phyloP scores from a whole-genome alignment of 2,113 vertebrate genomes.

The Anser brachyrhynchus region DNA sequence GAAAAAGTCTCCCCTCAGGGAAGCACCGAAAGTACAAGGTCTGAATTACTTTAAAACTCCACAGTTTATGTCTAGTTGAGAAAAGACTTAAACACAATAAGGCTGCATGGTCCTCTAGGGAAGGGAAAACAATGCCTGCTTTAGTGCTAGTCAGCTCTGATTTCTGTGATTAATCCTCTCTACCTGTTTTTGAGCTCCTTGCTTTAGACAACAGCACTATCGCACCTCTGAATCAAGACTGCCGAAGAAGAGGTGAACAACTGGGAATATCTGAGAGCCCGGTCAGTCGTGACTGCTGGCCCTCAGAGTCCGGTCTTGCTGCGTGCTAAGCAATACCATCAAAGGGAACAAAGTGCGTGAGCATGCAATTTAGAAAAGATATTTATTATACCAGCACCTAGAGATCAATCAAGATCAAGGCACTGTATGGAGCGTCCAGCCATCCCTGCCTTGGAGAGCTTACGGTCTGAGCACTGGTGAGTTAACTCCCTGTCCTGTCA shows the following conservation, averaged over 20 bases:
- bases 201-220: background rate
- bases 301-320: background rate
- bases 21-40: background rate
- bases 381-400: background rate
- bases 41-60: background rate
- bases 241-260: background rate
- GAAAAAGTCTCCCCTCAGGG: background rate
- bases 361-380: background rate
- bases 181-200: background rate
- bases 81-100: background rate
- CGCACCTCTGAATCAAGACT: fast-evolving
- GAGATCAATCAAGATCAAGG: background rate
- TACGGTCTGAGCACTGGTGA: background rate
- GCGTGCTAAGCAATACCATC: background rate
- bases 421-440: background rate
- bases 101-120: background rate
- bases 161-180: background rate
- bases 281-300: background rate
- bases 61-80: background rate
- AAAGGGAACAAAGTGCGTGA: background rate
- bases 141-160: background rate
- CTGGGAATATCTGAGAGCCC: background rate
- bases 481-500: background rate
- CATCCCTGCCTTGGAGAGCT: background rate
- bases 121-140: background rate